Evolutionary conservation across 2,888 invertebrate genomes (phyloP).

Genomic region (Rotaria socialis): DNA sequence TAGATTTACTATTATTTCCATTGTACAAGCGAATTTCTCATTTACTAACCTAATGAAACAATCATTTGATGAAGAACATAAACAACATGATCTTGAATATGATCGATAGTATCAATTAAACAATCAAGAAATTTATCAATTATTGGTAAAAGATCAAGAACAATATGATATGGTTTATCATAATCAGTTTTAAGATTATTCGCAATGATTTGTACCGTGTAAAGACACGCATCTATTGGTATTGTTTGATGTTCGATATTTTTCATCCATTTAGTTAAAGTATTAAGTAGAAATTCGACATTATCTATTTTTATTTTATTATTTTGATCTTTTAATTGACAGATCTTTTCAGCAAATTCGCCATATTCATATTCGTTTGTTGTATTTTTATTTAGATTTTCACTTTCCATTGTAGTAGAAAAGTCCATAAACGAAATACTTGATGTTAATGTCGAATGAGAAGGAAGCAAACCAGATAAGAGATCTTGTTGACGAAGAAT

Average conservation of each 20-base stretch:
- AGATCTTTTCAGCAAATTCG: background rate
- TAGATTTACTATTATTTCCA: background rate
- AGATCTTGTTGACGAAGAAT: slow-evolving; percentile 2
- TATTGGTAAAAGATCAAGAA: background rate
- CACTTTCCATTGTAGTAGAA: background rate
- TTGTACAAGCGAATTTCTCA: background rate
- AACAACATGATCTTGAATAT: background rate
- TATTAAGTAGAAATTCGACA: background rate
- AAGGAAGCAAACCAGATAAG: background rate
- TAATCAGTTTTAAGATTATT: background rate
- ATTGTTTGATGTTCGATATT: background rate
- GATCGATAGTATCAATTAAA: background rate
- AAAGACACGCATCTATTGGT: background rate
- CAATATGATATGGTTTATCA: background rate
- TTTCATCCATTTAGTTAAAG: background rate
- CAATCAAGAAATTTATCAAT: background rate
- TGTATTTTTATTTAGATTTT: background rate
- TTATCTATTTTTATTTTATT: background rate
- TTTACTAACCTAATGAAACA: background rate
- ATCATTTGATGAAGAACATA: background rate
- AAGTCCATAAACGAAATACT: background rate
- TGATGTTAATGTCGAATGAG: background rate
- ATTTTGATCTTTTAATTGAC: background rate
- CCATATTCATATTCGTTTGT: background rate
- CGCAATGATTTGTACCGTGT: background rate